Base-by-base conservation (phyloP, 1,140 invertebrate genomes). In the Oncopodura yosiiana region DNA sequence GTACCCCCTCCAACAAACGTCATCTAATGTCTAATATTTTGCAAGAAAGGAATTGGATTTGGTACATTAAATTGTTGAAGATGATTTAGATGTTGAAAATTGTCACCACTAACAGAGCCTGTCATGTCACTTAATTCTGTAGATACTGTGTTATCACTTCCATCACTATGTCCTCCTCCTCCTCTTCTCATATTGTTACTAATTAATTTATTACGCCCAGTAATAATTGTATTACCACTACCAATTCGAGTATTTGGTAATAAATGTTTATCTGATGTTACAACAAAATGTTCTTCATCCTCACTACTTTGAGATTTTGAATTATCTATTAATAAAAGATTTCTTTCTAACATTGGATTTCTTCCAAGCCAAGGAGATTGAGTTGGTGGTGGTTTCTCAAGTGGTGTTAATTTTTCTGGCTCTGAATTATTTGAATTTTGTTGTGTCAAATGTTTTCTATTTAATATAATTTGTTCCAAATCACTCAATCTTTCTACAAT, bases 281-380 rank as follows among this genome's bases (percentile, higher is more conserved):
- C 52, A 1, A 60, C 24, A 26, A 60, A 39, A 38, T 56, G 56
- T 34, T 60, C 50, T 18, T 37, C 49, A 23, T 48, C 51, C 19
- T 55, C n/a, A n/a, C n/a, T n/a, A n/a, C n/a, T 56, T 9, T 23
- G 9, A 27, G 43, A 45, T 39, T 84, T 79, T 12, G 81, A 83
- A 24, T 69, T 76, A 11, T 71, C 76, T 62, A 77, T 72, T 2
- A 75, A 73, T 63, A 84, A 79, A 8, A 87, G 74, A 72, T 94
- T 94, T 1, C 89, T 73, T 67, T 92, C 87, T 64, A 88, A 77
- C 62, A 86, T 92, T 1, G 87, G 86, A 75, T 94, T 94, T 11
- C 88, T 73, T 3, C 88, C 89, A 6, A 53, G 39, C 60, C 60
- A 62, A 1, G 62, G 59, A 6, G 61, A 59, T 14, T 41, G 48